A percentile compares a stretch with the other conserved stretches of the same genome.
These are phyloP conservation scores for Nothoprocta perdicaria DNA, from an alignment of 2,113 vertebrate genomes.

Conservation along the genomic window DNA sequence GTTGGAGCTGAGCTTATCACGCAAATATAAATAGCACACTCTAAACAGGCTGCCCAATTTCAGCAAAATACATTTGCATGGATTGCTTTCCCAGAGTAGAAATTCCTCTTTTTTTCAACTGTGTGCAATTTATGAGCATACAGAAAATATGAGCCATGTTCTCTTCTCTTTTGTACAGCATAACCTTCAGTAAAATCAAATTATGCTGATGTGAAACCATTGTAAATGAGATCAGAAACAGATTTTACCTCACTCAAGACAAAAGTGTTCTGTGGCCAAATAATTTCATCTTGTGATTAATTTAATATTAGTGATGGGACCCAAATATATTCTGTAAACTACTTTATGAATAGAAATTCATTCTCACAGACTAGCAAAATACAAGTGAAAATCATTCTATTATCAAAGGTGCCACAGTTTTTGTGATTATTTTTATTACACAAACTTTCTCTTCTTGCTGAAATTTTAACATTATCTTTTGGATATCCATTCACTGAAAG, in stretches of 20 bases:
- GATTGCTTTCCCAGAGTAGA: slow-evolving; percentile 46
- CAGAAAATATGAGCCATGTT: slow-evolving; percentile 52
- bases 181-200: slow-evolving; percentile 51
- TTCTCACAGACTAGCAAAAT: slow-evolving; percentile 21
- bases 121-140: slow-evolving; percentile 43
- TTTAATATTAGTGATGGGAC: slow-evolving; percentile 35
- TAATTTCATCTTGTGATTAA: slow-evolving; percentile 67
- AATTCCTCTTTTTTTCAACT: slow-evolving; percentile 48
- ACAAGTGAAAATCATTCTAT: background rate
- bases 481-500: background rate
- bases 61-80: slow-evolving; percentile 55
- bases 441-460: background rate
- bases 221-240: slow-evolving; percentile 64
- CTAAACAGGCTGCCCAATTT: slow-evolving; percentile 16
- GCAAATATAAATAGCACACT: background rate
- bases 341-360: slow-evolving; percentile 43
- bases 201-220: slow-evolving; percentile 61
- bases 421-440: background rate
- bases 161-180: slow-evolving; percentile 14
- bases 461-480: background rate
- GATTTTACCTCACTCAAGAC: slow-evolving; percentile 47
- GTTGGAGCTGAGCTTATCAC: background rate
- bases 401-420: background rate
- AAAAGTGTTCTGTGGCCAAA: slow-evolving; percentile 46
- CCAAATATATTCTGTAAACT: slow-evolving; percentile 39